A percentile compares a stretch with the other conserved stretches of the same genome.
These are phyloP conservation scores for Anolis sagrei DNA, from an alignment of 2,113 vertebrate genomes.

Conservation along the genomic window DNA sequence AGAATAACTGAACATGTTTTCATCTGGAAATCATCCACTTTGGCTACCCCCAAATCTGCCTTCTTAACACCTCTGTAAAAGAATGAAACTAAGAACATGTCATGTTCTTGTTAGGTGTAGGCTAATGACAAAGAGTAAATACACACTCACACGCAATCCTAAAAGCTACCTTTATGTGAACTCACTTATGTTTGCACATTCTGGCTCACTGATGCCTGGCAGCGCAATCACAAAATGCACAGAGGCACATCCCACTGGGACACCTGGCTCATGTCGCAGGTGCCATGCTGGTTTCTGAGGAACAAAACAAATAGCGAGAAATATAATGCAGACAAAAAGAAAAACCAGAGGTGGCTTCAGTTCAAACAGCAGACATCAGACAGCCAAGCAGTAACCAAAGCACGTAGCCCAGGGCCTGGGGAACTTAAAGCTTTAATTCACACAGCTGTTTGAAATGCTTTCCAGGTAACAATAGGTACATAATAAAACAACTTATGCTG, in stretches of 20 bases:
- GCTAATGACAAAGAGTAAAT: neutral
- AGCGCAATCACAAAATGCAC: constrained; percentile 27
- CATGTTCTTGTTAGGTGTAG: constrained; percentile 23
- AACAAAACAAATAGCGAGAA: constrained; percentile 45
- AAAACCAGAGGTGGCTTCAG: neutral
- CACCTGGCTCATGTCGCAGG: constrained; percentile 11
- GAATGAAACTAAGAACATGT: constrained; percentile 20
- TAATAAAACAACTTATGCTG: constrained; percentile 21
- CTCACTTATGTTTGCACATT: fast-evolving
- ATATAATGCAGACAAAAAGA: neutral
- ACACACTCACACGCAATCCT: neutral
- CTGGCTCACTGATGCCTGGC: constrained; percentile 19
- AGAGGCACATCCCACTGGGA: neutral
- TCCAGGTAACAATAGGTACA: constrained; percentile 4
- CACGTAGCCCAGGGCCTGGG: neutral
- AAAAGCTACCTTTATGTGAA: constrained; percentile 21
- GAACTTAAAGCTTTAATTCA: constrained; percentile 9
- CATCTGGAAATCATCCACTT: constrained; percentile 5
- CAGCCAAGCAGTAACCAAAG: neutral
- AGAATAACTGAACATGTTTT: constrained; percentile 37
- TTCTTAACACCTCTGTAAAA: neutral
- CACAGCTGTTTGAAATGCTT: constrained; percentile 38
- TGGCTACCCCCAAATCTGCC: neutral
- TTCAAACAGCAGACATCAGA: constrained; percentile 28
- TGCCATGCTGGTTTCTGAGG: neutral